Conservation (phyloP, 2,888 invertebrate species). For the Alloscopus bannaensis region DNA sequence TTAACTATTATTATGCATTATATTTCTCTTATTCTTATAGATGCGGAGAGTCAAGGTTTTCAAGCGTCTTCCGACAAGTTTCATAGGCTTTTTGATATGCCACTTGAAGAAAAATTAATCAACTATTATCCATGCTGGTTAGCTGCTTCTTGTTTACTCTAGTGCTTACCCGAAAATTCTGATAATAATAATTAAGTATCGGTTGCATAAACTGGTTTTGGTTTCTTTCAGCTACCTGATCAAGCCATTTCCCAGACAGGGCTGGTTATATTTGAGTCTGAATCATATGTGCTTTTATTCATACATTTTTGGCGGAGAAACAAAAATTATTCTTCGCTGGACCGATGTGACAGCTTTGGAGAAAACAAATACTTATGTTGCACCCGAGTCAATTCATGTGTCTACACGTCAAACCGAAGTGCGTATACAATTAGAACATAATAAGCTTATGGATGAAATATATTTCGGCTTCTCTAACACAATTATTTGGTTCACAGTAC, state of each 20-base stretch:
- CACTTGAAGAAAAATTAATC: conserved; percentile 95
- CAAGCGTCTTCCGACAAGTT: conserved; percentile 89
- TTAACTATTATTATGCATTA: no score
- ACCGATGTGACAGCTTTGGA: conserved; percentile 89
- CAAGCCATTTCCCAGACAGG: conserved; percentile 94
- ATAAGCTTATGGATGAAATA: no score
- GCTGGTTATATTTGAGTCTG: conserved; percentile 97
- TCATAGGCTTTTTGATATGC: conserved; percentile 91
- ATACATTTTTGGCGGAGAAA: conserved; percentile 93
- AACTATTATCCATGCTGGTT: conserved; percentile 96
- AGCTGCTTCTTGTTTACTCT: conserved; percentile 11
- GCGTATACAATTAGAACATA: conserved; percentile 66
- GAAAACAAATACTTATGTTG: conserved; percentile 85
- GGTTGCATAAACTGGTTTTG: conserved; percentile 74
- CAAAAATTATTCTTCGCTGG: conserved; percentile 92
- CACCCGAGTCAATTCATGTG: conserved; percentile 91
- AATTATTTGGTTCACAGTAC: conserved; percentile 78
- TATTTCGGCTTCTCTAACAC: not conserved
- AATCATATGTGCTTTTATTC: conserved; percentile 98
- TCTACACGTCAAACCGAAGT: conserved; percentile 87
- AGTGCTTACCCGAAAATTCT: conserved; percentile 74
- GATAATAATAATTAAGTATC: not conserved
- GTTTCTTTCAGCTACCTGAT: conserved; percentile 89
- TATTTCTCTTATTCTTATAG: conserved; percentile 76
- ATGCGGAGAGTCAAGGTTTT: conserved; percentile 89